A percentile compares a stretch with the other conserved stretches of the same genome.
Evolutionary conservation across 1,140 invertebrate species (phyloP).

Genomic region (Saccostrea glomerata): DNA sequence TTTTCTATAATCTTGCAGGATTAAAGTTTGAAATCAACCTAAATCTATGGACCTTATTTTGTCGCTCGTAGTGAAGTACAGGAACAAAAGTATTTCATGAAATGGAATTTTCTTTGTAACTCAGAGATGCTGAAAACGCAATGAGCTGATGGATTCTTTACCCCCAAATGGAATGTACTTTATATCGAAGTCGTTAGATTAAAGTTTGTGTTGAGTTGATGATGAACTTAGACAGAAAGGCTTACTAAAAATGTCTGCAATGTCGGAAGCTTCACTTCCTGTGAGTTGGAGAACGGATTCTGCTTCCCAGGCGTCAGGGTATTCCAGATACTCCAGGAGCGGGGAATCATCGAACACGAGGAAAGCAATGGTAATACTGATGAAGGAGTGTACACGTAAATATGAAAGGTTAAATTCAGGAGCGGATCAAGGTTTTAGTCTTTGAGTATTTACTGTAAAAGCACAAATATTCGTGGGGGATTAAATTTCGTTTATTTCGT

Average conservation of each 20-base stretch:
- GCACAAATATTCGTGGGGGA: too few species aligned
- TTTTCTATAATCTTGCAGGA: conserved; percentile 5
- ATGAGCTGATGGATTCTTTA: neutral
- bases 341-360: neutral
- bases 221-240: neutral
- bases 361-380: conserved; percentile 23
- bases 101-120: neutral
- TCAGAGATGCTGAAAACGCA: neutral
- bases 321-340: neutral
- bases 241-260: neutral
- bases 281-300: conserved; percentile 30
- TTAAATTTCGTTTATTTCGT: too few species aligned
- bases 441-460: too few species aligned
- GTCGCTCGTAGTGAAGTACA: neutral
- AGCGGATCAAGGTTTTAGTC: too few species aligned
- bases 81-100: neutral
- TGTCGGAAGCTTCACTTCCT: conserved; percentile 21
- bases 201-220: neutral
- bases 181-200: neutral
- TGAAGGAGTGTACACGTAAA: too few species aligned
- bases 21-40: neutral
- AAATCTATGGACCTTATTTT: neutral
- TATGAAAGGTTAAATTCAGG: too few species aligned
- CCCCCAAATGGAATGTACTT: neutral
- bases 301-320: neutral